Base-by-base conservation (phyloP, 2,797 vertebrate species). In the Poecilia velifera region DNA sequence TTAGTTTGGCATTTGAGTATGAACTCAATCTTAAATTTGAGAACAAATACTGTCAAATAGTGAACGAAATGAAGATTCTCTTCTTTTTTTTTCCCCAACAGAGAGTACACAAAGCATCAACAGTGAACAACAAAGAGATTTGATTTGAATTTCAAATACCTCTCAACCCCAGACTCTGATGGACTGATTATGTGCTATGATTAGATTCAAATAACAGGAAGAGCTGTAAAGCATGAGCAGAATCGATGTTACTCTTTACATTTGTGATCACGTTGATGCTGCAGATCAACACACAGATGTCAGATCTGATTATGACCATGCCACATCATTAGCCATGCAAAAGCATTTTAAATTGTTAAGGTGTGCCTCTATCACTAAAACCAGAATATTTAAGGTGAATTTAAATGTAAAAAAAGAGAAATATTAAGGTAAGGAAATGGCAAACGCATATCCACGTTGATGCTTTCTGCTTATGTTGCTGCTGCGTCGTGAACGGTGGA, bases 101-200 rank as follows among this genome's bases (percentile, higher is more conserved):
- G 2, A 14, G 4, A 6, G 1, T n/a, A 31, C 64, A 45, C 9
- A 66, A 43, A 66, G 6, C 18, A 5, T 68, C 13, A 55, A 68
- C 49, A 55, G n/a, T 49, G 72, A 83, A 72, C 41, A 82, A 47
- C 71, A 73, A 16, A 77, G 13, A 77, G 59, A 41, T 78, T 81
- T 22, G 34, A 70, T 81, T 57, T 79, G 75, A 83, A 86, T 87
- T 86, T 83, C 73, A 87, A 80, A 86, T 64, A 28, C 53, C 71
- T 64, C 39, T n/a, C 22, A 76, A 72, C 76, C 47, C 55, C 70
- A 25, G 8, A 55, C 0, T 14, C 45, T 62, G 31, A 36, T 8
- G 18, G 16, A 13, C 39, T 28, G 6, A 0, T 16, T 57, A 43
- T 82, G 79, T 47, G 71, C 53, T 45, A 49, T 51, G 53, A n/a